Evolutionary conservation across 53 echinoderm and acorn worm genomes (phyloP).

Genomic region (Zoroaster sp.): DNA sequence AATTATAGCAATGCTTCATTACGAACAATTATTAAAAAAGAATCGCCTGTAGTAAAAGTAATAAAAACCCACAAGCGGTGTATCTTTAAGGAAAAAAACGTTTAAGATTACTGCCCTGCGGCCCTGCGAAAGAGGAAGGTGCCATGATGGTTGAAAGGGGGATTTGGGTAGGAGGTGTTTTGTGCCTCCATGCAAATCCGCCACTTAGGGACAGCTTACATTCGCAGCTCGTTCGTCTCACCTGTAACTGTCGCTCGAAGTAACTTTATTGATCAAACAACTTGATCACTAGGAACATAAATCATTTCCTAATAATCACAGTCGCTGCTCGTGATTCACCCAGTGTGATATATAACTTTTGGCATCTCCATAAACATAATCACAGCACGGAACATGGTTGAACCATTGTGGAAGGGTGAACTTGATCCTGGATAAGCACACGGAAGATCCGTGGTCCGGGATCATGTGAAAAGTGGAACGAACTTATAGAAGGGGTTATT

Average conservation of each 20-base stretch:
- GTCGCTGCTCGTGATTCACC: neutral
- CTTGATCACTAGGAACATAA: neutral
- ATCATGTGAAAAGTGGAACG: neutral
- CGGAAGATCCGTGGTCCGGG: neutral
- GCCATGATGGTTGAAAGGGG: too few species aligned
- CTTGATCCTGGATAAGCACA: neutral
- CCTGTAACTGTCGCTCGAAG: neutral
- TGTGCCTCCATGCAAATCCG: too few species aligned
- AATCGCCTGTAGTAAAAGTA: too few species aligned
- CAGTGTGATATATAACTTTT: neutral
- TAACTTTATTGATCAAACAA: conserved; percentile 15
- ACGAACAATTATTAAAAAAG: too few species aligned
- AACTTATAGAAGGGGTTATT: too few species aligned
- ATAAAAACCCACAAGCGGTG: too few species aligned
- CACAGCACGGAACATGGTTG: neutral
- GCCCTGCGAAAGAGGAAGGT: too few species aligned
- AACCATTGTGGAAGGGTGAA: neutral
- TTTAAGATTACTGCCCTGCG: too few species aligned
- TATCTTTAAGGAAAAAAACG: too few species aligned
- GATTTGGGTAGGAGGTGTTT: too few species aligned
- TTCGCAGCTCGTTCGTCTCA: neutral
- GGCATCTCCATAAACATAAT: neutral
- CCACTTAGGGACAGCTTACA: neutral
- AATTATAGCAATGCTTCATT: too few species aligned
- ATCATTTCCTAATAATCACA: neutral